Base-by-base conservation (phyloP, 2,888 invertebrate species). In the Drosophila leonis region DNA sequence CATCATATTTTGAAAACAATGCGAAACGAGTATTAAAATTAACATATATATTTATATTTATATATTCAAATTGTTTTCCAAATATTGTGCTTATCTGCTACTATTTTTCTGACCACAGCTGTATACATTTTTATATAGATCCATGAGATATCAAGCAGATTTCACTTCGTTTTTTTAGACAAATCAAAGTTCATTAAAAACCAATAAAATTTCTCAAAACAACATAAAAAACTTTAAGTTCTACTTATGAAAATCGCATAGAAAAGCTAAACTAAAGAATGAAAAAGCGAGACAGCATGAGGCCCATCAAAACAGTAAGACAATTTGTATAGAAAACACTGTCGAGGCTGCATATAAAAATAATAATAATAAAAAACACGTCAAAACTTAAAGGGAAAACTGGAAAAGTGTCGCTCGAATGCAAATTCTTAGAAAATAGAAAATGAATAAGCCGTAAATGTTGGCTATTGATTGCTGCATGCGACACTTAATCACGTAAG, bases 401-500 rank as follows among this genome's bases (percentile, higher is more conserved):
- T 80, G 80, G 66, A 78, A 77, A 80, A 78, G 63, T 67, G 77
- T 65, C 77, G 69, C 67, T 61, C 39, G 70, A 63, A 66, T 66
- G 39, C 39, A 46, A 77, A 68, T 61, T 59, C 65, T 65, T 33
- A 55, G 81, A 64, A 76, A 69, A 69, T 51, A 51, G 61, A 78
- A 78, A 78, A 64, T 48, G 65, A 67, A 70, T 65, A 55, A 59
- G 62, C 39, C 44, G 52, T 64, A 39, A 75, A 69, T 69, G 76
- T 24, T 29, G 41, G 49, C 61, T 71, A 78, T 80, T 61, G 77
- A 78, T 80, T 76, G 54, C 39, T 51, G 65, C 72, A 67, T 59
- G 52, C 65, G 78, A 80, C 56, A 81, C 81, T 78, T 69, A 68
- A 81, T 54, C 78, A 78, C 72, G 81, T 81, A 78, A 78, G 62